Base-by-base conservation (phyloP, 2,797 vertebrate species). In the Etheostoma perlongum region DNA sequence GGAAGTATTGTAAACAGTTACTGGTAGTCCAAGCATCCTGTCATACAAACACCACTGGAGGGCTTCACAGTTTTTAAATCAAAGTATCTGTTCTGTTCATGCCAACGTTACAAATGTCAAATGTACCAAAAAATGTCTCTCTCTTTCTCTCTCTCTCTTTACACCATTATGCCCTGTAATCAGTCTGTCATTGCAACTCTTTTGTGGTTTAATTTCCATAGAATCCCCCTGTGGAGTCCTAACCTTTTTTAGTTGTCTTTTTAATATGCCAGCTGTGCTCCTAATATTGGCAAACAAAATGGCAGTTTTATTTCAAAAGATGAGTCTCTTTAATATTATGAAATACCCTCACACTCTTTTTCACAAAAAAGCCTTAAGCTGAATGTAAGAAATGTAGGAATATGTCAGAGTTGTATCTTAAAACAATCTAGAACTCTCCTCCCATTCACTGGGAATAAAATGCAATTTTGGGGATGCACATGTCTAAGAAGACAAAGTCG, bases 231-330 rank as follows among this genome's bases (percentile, higher is more conserved):
- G 83, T 82, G 72, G 86, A 89, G 77, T 79, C 66, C 82, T 94
- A 92, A 94, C 93, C 92, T 95, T 95, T 95, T 94, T 94, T 40
- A 80, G 74, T 76, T 77, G 78, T 84, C 69, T 85, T 93, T 94
- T 94, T 93, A 93, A 92, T 93, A 89, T 93, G 89, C 88, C 89
- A 88, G 83, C 71, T 91, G 76, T 82, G 70, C 77, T 85, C 85
- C 73, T 67, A 75, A 54, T 73, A 71, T 78, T 89, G 86, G 85
- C 81, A 85, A 82, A 77, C 77, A 84, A 76, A 92, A 80, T 79
- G 83, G 89, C 86, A 81, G 71, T 92, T 88, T 89, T 51, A 84
- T 92, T 93, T 94, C 77, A 88, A 66, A 69, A 83, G 71, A 78
- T 88, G 81, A 72, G 54, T 60, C 51, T 79, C 21, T 57, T 61